Evolutionary conservation across 2,113 vertebrate species (phyloP), one percentile per base, ranked within the genome.

Genomic region (Syngnathoides biaculeatus): DNA sequence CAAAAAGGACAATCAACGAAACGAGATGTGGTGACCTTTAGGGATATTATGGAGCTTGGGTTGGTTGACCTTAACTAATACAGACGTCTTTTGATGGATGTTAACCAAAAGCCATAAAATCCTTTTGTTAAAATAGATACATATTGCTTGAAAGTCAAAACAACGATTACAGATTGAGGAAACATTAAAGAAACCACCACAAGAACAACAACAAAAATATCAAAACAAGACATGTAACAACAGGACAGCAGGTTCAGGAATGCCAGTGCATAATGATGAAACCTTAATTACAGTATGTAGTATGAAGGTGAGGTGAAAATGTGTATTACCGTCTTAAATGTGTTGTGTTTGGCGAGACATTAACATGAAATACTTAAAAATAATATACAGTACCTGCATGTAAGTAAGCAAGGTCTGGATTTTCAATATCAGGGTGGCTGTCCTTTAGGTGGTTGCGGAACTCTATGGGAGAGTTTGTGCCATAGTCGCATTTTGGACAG

Each of bases 401-500:
- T 60, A 99, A 78, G 75, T 99, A 99, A 0, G 97, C 97, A 30
- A 99, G 91, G 84, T 99, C 97, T 1, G 97, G 97, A 79, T 98
- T 99, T 85, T 98, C 97, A 2, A 99, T 96, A 71, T 99, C 97
- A 0, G 90, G 79, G 60, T 99, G 97, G 1, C 77, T 90, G 6
- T 98, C 97, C 74, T 99, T 99, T 83, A 99, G 74, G 83, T 99
- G 97, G 88, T 99, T 99, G 8, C 97, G 94, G 82, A 99, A 99
- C 39, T 98, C 97, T 87, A 94, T 95, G 0, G 97, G 97, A 42
- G 94, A 91, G 55, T 99, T 99, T 43, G 95, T 98, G 71, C 93
- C 95, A 6, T 92, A 93, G 76, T 87, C 90, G 75, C 97, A 98
- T 69, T 95, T 95, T 56, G 97, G 97, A 73, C 97, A 99, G 91